Base-by-base conservation (phyloP, 2,797 vertebrate genomes). In the Myotis findleyi region DNA sequence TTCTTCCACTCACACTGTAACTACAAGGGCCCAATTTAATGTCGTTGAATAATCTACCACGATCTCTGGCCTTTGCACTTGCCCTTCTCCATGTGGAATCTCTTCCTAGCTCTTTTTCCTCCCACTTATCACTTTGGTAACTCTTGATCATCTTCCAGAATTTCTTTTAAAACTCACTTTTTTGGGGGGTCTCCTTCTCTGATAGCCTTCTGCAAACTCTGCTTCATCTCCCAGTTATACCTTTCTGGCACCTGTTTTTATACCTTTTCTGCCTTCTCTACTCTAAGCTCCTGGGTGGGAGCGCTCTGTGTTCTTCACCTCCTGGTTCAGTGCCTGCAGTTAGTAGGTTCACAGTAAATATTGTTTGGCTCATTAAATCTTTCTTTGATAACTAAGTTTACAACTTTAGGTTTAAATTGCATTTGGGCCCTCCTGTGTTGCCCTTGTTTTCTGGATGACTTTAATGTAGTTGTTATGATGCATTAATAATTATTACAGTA, bases 131-230 rank as follows among this genome's bases (percentile, higher is more conserved):
- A 66, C 72, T 81, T 89, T 84, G 38, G 27, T 76, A 80, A 38
- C 59, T 88, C 49, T 76, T 87, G 55, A 59, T 66, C 59, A 85
- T 68, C 38, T 53, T 92, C 94, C 36, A 81, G 36, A 93, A 55
- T 86, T 92, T 87, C 77, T 82, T 94, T 90, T 41, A 30, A 87
- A 88, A 23, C 2, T 71, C 25, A 73, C 16, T 73, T 44, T 44
- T 44, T 44, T 38, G 51, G 33, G 30, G 13, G 36, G 30, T 64
- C 21, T 62, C 18, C 17, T 79, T 87, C 36, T 89, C 62, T 57
- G 38, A 72, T 23, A 86, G 18, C 25, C 11, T n/a, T 88, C 16
- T 87, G 30, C 25, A 76, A 27, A 88, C 36, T 76, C 51, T 53
- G 51, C n/a, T 89, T 21, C 4, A 5, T n/a, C 38, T 38, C 9